A percentile compares a stretch with the other conserved stretches of the same genome.
phyloP scores from a whole-genome alignment of 2,888 invertebrate genomes.

The Deladenus siricidicola region DNA sequence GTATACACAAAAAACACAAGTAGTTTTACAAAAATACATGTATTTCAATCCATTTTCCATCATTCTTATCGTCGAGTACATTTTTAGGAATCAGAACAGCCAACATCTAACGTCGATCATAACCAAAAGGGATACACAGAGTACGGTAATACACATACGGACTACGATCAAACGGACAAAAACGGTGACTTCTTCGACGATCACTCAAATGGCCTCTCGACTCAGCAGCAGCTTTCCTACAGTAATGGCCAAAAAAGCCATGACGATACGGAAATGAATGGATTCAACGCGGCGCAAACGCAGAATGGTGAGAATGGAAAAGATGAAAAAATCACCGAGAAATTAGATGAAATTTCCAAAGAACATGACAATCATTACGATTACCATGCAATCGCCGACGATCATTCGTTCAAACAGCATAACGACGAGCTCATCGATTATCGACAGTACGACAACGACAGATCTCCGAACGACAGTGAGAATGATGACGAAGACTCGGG shows the following conservation, averaged over 20 bases:
- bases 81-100: no score
- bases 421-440: neutral
- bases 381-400: neutral
- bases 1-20: no score
- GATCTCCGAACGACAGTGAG: neutral
- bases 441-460: neutral
- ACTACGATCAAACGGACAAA: neutral
- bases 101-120: no score
- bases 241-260: neutral
- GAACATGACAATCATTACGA: neutral
- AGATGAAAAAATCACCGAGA: neutral
- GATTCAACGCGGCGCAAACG: neutral
- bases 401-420: neutral
- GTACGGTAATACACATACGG: no score
- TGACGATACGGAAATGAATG: no score
- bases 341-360: neutral
- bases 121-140: no score
- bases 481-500: slow-evolving; percentile 1
- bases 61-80: no score
- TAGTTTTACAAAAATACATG: no score
- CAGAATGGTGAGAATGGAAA: neutral
- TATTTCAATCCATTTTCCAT: no score
- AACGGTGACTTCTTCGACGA: neutral
- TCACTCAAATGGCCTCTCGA: neutral
- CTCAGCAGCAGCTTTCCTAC: neutral